Conservation (phyloP, 2,797 vertebrate species). For the Malurus leucopterus region DNA sequence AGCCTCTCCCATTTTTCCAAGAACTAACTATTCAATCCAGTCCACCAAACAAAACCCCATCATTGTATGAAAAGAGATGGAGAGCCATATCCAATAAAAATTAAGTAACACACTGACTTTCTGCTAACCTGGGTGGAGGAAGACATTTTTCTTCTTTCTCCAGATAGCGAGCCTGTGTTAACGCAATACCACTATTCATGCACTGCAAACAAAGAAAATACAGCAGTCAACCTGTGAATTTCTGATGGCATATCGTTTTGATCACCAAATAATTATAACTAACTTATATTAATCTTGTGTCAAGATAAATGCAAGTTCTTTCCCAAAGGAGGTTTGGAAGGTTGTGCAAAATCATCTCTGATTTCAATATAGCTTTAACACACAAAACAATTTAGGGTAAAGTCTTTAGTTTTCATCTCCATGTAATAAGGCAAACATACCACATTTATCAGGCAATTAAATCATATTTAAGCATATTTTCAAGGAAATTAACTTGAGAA, state of each 20-base stretch:
- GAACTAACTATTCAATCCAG: neutral
- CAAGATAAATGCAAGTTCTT: neutral
- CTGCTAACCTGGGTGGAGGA: constrained; percentile 85
- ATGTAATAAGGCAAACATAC: neutral
- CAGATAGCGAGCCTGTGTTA: constrained; percentile 91
- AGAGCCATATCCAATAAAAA: neutral
- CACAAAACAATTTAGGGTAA: neutral
- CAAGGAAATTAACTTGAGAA: neutral
- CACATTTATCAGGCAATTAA: neutral
- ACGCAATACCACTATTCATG: constrained; percentile 82
- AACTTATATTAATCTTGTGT: neutral
- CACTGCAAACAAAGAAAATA: constrained; percentile 74
- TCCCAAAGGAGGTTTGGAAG: neutral
- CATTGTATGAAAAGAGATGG: neutral
- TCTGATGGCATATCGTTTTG: neutral
- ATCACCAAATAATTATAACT: neutral
- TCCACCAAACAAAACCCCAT: neutral
- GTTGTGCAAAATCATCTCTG: neutral
- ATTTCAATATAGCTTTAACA: neutral
- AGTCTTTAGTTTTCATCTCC: neutral
- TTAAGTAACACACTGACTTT: neutral
- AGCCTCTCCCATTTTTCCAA: neutral
- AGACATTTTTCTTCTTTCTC: constrained; percentile 93
- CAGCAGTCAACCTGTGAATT: neutral
- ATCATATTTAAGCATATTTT: neutral